Percentiles rank a stretch among this genome's conserved stretches.
Evolutionary conservation across 2,113 vertebrate species (phyloP).

Genomic region (Rhinoderma darwinii): DNA sequence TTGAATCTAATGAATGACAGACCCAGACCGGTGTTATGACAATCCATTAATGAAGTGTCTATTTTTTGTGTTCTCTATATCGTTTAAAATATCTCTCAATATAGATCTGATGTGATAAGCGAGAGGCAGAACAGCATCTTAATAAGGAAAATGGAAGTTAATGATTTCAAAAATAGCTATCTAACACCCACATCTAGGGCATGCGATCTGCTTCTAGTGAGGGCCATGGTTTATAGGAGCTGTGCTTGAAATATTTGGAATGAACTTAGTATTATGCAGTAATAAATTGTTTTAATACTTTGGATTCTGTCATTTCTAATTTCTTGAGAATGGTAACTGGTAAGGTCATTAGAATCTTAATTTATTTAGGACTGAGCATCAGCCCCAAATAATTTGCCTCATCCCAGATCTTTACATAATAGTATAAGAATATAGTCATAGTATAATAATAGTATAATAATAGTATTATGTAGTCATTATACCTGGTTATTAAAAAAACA

Average conservation of each 20-base stretch:
- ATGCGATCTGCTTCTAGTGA: background rate
- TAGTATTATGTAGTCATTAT: too few species aligned
- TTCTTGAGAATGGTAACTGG: background rate
- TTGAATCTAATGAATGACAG: slow-evolving; percentile 54
- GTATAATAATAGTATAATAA: too few species aligned
- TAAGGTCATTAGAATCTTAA: background rate
- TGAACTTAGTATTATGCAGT: background rate
- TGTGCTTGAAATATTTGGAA: background rate
- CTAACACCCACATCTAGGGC: background rate
- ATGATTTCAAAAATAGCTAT: slow-evolving; percentile 31
- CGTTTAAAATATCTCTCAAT: slow-evolving; percentile 59
- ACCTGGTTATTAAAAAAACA: too few species aligned
- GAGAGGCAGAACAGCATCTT: slow-evolving; percentile 25
- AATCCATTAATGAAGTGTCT: slow-evolving; percentile 51
- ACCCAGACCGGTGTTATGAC: slow-evolving; percentile 60
- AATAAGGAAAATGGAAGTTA: slow-evolving; percentile 32
- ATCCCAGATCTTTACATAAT: too few species aligned
- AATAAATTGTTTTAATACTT: background rate
- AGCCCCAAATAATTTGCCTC: background rate
- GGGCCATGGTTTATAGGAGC: background rate
- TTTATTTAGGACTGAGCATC: background rate
- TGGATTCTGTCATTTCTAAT: background rate
- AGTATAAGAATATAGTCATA: too few species aligned
- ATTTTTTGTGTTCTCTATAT: slow-evolving; percentile 42
- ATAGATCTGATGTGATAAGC: slow-evolving; percentile 40